A percentile compares a stretch with the other conserved stretches of the same genome.
Conservation (phyloP, 2,113 vertebrate species). For the Chionomys nivalis region DNA sequence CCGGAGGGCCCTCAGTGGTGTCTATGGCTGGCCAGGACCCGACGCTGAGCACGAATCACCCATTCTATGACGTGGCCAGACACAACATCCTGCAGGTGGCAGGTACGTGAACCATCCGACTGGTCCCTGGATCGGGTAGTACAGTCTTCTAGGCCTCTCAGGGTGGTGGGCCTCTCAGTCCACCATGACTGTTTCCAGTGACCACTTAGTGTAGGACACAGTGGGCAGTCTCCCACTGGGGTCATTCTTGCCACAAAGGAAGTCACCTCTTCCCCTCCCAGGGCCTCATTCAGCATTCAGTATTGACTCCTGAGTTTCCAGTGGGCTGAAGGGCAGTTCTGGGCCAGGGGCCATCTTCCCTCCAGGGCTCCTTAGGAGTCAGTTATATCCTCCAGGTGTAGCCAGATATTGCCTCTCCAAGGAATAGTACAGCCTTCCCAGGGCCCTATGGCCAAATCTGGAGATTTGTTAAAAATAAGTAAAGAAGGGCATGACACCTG, state of each 20-base stretch:
- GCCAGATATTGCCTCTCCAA: not conserved
- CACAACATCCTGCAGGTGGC: conserved; percentile 93
- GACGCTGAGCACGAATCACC: conserved; percentile 85
- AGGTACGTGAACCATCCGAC: conserved; percentile 79
- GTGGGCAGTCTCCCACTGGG: not conserved
- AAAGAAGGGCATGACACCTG: not conserved
- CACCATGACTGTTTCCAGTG: not conserved
- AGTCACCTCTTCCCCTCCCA: not conserved
- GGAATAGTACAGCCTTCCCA: not conserved
- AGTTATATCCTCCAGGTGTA: not conserved
- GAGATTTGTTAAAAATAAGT: fast-evolving
- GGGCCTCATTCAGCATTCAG: not conserved
- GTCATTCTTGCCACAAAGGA: not conserved
- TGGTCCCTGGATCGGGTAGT: fast-evolving
- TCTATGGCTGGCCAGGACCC: conserved; percentile 34
- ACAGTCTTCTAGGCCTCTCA: fast-evolving
- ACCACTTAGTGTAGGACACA: fast-evolving
- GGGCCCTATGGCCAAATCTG: not conserved
- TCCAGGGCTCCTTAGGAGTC: not conserved
- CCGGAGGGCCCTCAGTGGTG: not conserved
- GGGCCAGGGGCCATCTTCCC: not conserved
- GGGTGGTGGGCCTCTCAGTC: not conserved
- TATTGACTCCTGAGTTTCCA: not conserved
- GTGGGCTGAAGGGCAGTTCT: fast-evolving
- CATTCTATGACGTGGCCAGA: conserved; percentile 92